Percentiles rank a stretch among this genome's conserved stretches.
These are phyloP conservation scores for Dallia pectoralis DNA, from an alignment of 2,797 vertebrate species.

Conservation along the genomic window DNA sequence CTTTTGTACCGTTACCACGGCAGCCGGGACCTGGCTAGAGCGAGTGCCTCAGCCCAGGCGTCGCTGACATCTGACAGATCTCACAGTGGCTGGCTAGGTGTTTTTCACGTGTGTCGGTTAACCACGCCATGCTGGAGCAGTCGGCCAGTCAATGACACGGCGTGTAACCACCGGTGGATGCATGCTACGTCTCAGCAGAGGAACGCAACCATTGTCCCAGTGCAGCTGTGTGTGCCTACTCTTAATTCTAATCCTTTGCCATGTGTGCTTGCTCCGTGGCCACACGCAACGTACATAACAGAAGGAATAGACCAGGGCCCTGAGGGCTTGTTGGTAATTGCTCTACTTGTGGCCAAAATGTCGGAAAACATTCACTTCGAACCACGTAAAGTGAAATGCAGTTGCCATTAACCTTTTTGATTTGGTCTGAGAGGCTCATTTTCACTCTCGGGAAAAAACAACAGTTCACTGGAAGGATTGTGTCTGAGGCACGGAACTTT, in stretches of 20 bases:
- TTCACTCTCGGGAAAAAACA: not conserved
- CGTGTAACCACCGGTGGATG: too few species aligned
- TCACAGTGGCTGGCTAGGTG: too few species aligned
- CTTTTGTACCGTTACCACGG: slow-evolving; percentile 58
- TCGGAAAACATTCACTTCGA: slow-evolving; percentile 10
- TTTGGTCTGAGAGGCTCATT: not conserved
- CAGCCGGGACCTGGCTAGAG: slow-evolving; percentile 44
- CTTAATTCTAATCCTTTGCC: not conserved
- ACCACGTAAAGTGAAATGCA: slow-evolving; percentile 10
- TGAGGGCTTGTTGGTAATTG: slow-evolving; percentile 31
- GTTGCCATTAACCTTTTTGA: not conserved
- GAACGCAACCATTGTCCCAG: slow-evolving; percentile 20
- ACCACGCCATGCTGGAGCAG: too few species aligned
- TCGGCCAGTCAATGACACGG: too few species aligned
- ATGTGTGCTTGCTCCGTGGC: not conserved
- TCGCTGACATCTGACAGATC: too few species aligned
- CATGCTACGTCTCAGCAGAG: too few species aligned
- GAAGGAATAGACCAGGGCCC: not conserved
- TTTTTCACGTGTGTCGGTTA: too few species aligned
- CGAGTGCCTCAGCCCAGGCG: too few species aligned
- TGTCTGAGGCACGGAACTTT: slow-evolving; percentile 3
- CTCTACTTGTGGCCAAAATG: slow-evolving; percentile 30
- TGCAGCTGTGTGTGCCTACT: slow-evolving; percentile 24
- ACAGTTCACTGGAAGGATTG: not conserved
- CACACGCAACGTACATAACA: not conserved